Evolutionary conservation across 2,888 invertebrate species (phyloP), one percentile per base, ranked within the genome.

Genomic region (Nymphalis polychloros): DNA sequence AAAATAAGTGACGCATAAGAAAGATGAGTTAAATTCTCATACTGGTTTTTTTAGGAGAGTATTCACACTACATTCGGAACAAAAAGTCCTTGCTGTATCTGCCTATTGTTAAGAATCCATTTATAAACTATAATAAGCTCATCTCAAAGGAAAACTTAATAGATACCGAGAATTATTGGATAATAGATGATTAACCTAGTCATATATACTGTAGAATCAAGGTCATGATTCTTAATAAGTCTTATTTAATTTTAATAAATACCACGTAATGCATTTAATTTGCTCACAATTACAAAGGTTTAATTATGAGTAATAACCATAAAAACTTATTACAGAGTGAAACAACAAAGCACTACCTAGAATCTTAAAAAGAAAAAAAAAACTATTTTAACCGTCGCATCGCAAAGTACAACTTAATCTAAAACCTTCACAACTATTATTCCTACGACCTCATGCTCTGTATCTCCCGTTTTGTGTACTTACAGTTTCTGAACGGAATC

Each of bases 401-500:
- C n/a, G 53, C 53, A 31, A 17, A n/a, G 16, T 27, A 55, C 53
- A 55, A 6, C 31, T 55, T 8, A 55, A 55, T 55, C 41, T 19
- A 13, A 41, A 57, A 13, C n/a, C 31, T 57, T 19, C 41, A 41
- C n/a, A 57, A 41, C 41, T 57, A 41, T 57, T 35, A 41, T 41
- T 57, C 57, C 57, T 17, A 41, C 57, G 35, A 57, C 41, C 10
- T n/a, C 2, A 61, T 55, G 19, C 20, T 41, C 23, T 35, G 35
- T 57, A 55, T 62, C 55, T 62, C 61, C 48, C 49, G 17, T 61
- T 41, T 62, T 35, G 61, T 64, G 47, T 53, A 62, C 59, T 64
- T 64, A 68, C 46, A 65, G 31, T 59, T 59, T 48, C 47, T 63
- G 59, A 64, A 60, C 60, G 64, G 59, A 62, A 63, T 71, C 68